These are phyloP conservation scores for Asarcornis scutulata DNA, from an alignment of 2,113 vertebrate genomes.

Conservation along the genomic window DNA sequence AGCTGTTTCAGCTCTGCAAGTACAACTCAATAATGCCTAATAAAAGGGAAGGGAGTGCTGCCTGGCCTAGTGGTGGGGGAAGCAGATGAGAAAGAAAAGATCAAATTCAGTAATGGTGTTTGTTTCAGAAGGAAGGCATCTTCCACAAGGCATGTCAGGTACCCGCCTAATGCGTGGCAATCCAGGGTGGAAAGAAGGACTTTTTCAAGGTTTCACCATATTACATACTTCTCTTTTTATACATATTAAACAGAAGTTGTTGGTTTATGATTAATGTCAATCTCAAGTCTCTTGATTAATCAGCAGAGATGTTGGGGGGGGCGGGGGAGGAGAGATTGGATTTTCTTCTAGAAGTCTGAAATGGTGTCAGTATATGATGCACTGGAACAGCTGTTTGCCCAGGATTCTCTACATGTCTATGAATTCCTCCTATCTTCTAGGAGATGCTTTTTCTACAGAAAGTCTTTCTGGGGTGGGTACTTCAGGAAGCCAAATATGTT, in stretches of 20 bases:
- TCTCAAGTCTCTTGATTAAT: not conserved
- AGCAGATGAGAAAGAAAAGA: not conserved
- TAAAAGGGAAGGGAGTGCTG: not conserved
- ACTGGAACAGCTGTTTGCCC: not conserved
- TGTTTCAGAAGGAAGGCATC: not conserved
- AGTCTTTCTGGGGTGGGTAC: not conserved
- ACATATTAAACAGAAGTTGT: not conserved
- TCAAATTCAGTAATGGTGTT: not conserved
- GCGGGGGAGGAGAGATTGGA: not conserved
- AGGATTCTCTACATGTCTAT: not conserved
- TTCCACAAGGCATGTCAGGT: not conserved
- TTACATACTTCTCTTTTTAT: not conserved
- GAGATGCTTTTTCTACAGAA: not conserved
- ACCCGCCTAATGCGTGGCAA: not conserved
- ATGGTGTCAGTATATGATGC: not conserved
- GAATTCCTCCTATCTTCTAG: not conserved
- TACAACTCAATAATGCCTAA: not conserved
- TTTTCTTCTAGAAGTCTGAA: not conserved
- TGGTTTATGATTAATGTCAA: not conserved
- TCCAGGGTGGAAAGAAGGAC: not conserved
- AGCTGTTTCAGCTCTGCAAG: not conserved
- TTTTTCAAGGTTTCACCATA: not conserved
- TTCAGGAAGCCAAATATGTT: not conserved
- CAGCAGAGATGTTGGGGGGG: too few species aligned
- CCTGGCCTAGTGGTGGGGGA: not conserved